Evolutionary conservation across 2,113 vertebrate genomes (phyloP).

Genomic region (Cyrtonyx montezumae): DNA sequence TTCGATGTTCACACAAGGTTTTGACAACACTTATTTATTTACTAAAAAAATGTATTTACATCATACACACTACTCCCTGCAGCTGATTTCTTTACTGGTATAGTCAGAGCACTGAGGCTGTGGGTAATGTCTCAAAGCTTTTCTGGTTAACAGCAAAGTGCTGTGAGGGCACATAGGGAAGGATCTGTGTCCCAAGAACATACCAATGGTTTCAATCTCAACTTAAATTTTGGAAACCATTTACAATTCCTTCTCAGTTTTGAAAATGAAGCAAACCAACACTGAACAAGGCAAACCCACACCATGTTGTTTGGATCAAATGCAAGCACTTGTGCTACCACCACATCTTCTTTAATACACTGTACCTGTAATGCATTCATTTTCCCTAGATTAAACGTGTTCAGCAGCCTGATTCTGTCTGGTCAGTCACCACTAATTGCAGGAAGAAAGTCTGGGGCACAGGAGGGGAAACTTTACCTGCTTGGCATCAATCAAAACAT

Average conservation of each 20-base stretch:
- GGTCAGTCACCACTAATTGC: neutral
- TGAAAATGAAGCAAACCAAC: neutral
- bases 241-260: neutral
- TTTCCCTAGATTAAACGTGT: neutral
- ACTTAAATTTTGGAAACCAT: neutral
- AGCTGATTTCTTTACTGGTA: neutral
- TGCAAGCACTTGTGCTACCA: accelerated
- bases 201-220: neutral
- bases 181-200: neutral
- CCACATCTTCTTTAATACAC: neutral
- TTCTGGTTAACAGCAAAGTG: neutral
- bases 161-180: neutral
- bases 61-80: neutral
- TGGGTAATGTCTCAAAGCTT: neutral
- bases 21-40: neutral
- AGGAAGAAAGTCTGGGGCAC: neutral
- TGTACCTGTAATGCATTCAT: neutral
- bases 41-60: neutral
- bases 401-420: neutral
- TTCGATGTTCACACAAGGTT: neutral
- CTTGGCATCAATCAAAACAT: neutral
- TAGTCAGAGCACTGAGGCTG: neutral
- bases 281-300: neutral
- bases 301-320: neutral
- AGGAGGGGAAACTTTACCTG: neutral